phyloP scores from a whole-genome alignment of 2,797 vertebrate genomes.

The Gorsachius magnificus region DNA sequence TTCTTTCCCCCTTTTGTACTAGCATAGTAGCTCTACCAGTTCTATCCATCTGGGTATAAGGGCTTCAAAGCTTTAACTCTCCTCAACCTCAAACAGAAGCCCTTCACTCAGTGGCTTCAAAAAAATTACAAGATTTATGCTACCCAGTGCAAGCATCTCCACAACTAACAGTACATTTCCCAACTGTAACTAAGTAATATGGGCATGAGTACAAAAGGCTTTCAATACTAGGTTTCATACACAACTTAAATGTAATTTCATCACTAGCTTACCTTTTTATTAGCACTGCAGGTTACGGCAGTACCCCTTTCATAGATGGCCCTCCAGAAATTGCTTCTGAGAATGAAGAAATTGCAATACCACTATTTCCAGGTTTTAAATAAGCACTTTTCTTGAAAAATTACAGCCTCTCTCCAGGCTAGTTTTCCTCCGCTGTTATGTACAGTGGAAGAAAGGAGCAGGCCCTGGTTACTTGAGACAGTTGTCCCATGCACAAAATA shows the following conservation, averaged over 20 bases:
- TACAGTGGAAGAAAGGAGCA: background rate
- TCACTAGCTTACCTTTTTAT: background rate
- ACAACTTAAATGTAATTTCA: background rate
- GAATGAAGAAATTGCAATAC: background rate
- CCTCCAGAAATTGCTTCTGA: background rate
- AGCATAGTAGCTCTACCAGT: background rate
- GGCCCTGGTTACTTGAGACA: background rate
- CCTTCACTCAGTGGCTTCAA: background rate
- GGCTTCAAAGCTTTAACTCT: background rate
- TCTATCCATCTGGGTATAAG: background rate
- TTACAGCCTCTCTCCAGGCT: background rate
- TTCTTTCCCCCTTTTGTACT: background rate
- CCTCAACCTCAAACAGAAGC: background rate
- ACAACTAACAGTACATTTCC: background rate
- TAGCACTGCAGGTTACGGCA: background rate
- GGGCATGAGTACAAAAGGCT: background rate
- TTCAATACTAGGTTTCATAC: background rate
- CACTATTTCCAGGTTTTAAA: background rate
- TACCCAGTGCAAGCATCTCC: background rate
- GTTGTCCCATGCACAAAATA: background rate
- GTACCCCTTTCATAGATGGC: fast-evolving
- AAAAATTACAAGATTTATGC: background rate
- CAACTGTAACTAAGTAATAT: background rate
- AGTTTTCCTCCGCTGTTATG: background rate
- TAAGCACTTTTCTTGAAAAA: background rate